Conservation (phyloP, 2,113 vertebrate species). For the Sapayoa aenigma region DNA sequence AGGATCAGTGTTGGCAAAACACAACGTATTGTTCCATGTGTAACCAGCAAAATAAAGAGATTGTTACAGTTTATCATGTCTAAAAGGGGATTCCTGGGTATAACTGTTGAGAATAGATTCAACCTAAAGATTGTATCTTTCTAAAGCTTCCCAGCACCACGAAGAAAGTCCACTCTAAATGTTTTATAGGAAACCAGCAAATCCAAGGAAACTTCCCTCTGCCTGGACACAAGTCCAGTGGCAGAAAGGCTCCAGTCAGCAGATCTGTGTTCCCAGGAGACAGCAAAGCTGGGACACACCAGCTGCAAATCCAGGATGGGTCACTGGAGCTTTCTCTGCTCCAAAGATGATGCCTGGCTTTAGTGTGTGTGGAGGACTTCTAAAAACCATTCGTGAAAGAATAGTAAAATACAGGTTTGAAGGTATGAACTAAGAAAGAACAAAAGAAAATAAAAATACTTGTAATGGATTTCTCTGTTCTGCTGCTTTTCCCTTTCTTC, state of each 20-base stretch:
- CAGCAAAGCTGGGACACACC: background rate
- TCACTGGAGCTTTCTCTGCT: background rate
- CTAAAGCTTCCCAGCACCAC: background rate
- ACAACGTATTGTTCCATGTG: background rate
- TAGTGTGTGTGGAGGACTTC: background rate
- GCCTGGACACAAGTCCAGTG: background rate
- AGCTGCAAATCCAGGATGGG: background rate
- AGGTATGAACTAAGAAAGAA: background rate
- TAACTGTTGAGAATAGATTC: background rate
- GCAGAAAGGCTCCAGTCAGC: background rate
- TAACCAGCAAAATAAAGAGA: background rate
- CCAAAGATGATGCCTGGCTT: background rate
- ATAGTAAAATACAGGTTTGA: background rate
- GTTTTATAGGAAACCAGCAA: background rate
- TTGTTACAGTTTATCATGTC: background rate
- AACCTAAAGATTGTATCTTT: background rate
- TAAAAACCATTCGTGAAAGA: background rate
- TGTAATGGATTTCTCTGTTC: background rate
- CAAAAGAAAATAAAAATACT: background rate
- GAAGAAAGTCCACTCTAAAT: background rate
- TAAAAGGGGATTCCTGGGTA: background rate
- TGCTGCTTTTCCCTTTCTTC: background rate
- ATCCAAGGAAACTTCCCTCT: background rate
- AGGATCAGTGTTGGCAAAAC: background rate
- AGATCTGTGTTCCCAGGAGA: background rate